Percentiles rank a stretch among this genome's conserved stretches.
Conservation (phyloP, 2,113 vertebrate genomes). For the Camelus dromedarius region DNA sequence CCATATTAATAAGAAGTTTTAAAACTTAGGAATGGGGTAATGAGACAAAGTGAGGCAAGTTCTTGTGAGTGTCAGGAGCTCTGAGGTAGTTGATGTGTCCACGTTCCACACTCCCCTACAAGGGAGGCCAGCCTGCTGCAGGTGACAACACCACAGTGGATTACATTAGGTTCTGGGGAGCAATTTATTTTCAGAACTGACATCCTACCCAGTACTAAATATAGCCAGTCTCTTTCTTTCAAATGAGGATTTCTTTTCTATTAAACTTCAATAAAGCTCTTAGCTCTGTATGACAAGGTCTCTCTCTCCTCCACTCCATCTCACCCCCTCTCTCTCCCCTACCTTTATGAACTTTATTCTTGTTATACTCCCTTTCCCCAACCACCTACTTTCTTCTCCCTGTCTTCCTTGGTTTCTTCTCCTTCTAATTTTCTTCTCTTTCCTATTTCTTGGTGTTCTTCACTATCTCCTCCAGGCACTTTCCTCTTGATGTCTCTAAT, state of each 20-base stretch:
- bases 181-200: constrained; percentile 89
- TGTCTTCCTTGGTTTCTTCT: constrained; percentile 49
- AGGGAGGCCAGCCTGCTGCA: constrained; percentile 68
- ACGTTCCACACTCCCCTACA: constrained; percentile 75
- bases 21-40: constrained; percentile 69
- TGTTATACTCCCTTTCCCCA: constrained; percentile 17
- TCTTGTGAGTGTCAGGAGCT: constrained; percentile 81
- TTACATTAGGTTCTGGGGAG: constrained; percentile 85
- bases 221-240: constrained; percentile 84
- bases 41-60: constrained; percentile 67
- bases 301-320: not conserved
- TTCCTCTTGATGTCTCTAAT: not conserved
- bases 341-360: constrained; percentile 63
- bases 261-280: constrained; percentile 82
- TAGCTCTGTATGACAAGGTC: constrained; percentile 50
- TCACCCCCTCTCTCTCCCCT: not conserved
- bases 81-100: constrained; percentile 70
- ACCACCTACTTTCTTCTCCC: constrained; percentile 33
- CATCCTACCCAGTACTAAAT: constrained; percentile 88
- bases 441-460: constrained; percentile 44
- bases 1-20: constrained; percentile 74
- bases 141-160: constrained; percentile 85
- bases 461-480: not conserved
- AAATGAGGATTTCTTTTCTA: constrained; percentile 82
- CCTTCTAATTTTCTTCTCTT: constrained; percentile 61